A percentile compares a stretch with the other conserved stretches of the same genome.
These are phyloP conservation scores for Arvicanthis niloticus DNA, from an alignment of 2,113 vertebrate genomes.

Conservation along the genomic window DNA sequence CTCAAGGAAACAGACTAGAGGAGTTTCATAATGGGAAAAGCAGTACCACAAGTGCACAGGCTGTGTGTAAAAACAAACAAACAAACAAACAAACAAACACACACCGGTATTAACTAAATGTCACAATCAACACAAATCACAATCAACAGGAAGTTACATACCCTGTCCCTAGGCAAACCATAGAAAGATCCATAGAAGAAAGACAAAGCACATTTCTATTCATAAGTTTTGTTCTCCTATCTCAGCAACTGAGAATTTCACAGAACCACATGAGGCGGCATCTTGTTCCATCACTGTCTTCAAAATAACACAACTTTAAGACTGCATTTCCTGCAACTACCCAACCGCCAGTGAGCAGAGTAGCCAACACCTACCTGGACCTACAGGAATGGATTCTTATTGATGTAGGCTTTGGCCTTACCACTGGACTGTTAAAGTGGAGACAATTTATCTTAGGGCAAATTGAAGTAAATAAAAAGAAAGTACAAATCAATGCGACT, in stretches of 20 bases:
- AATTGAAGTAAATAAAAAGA: not conserved
- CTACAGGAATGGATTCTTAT: not conserved
- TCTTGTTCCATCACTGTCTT: not conserved
- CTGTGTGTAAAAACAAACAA: too few relatives aligned
- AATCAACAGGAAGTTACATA: not conserved
- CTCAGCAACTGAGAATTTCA: not conserved
- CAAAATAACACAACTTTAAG: not conserved
- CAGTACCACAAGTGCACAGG: not conserved
- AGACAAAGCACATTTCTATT: not conserved
- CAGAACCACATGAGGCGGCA: not conserved
- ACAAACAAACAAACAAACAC: too few relatives aligned
- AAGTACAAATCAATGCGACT: not conserved
- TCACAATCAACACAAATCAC: not conserved
- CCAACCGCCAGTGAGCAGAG: not conserved
- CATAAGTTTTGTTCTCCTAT: not conserved
- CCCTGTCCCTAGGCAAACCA: constrained; percentile 14
- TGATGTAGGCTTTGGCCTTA: not conserved
- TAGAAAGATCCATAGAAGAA: not conserved
- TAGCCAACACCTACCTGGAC: not conserved
- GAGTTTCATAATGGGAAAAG: constrained; percentile 51
- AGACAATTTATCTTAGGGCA: not conserved
- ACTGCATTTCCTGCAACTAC: not conserved
- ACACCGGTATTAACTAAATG: not conserved
- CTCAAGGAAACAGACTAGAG: constrained; percentile 43
- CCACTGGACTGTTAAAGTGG: constrained; percentile 20